Base-by-base conservation (phyloP, 1,140 invertebrate species). In the Drosophila micromelanica region DNA sequence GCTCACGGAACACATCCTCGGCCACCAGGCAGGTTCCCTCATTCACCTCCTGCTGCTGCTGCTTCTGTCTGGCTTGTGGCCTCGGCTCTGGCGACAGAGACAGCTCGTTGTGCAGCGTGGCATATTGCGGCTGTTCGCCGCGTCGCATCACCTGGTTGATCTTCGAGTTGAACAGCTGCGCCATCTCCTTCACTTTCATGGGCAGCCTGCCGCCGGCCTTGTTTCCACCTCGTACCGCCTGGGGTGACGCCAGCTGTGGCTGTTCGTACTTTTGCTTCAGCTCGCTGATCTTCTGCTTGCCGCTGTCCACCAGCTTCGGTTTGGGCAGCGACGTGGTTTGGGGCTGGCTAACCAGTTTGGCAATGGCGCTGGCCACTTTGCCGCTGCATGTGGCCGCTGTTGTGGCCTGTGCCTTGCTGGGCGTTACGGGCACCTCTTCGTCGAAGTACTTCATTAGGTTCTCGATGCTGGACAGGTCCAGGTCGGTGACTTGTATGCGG, bases 381-480 rank as follows among this genome's bases (percentile, higher is more conserved):
- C 84, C 90, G 0, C 55, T 45, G 30, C 76, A 82, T 2, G 27
- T 11, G 52, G 17, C 12, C 17, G 23, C 2, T 8, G 11, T 7
- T 12, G 13, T 30, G 11, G 8, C 8, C 2, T 13, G 9, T 13
- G 48, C 46, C 17, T 86, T 90, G 37, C 72, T 81, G 3, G 90
- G 89, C 3, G 89, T 89, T 0, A 80, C 76, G 1, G 75, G 73
- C 1, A 91, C 87, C 12, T 91, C 90, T 32, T 91, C 90, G 54
- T 91, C 87, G 20, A 91, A 91, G 43, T 91, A 91, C 49, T 82
- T 90, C 87, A 91, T 89, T 0, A 90, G 56, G 63, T 91, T 89
- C 32, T 91, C 87, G 49, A 91, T 90, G 56, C 87, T 90, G 17
- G 84, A 80, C 48, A 85, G 5, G 38, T 91, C 80, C 40, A 91